A percentile compares a stretch with the other conserved stretches of the same genome.
Conservation (phyloP, 2,113 vertebrate genomes). For the Channa maculata region DNA sequence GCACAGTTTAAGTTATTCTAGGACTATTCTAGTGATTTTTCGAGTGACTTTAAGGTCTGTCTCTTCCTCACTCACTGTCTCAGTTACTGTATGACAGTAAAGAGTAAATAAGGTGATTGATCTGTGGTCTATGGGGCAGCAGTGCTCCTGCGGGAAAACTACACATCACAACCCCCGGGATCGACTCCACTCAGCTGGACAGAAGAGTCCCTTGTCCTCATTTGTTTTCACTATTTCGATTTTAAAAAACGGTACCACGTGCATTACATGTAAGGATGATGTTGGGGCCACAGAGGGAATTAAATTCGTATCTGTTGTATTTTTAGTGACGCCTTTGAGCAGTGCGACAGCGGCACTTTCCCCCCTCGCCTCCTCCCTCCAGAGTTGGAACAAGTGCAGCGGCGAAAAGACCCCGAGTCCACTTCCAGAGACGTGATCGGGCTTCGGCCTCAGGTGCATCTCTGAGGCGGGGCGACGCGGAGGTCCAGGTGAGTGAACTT, state of each 20-base stretch:
- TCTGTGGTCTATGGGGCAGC: slow-evolving; percentile 67
- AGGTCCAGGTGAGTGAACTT: slow-evolving; percentile 77
- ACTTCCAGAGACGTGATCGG: slow-evolving; percentile 64
- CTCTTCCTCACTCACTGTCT: slow-evolving; percentile 15
- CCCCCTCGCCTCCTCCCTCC: slow-evolving; percentile 17
- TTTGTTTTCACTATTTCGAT: no score
- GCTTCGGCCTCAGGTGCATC: slow-evolving; percentile 83
- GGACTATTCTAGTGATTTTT: neutral
- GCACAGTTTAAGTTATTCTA: slow-evolving; percentile 12
- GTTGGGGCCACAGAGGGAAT: neutral
- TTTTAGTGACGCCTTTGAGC: slow-evolving; percentile 58
- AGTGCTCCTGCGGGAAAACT: slow-evolving; percentile 60
- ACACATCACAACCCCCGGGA: slow-evolving; percentile 33
- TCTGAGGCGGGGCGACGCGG: slow-evolving; percentile 81
- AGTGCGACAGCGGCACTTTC: slow-evolving; percentile 48
- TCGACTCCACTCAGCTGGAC: slow-evolving; percentile 42
- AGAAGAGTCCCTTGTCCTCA: neutral
- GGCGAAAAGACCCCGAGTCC: slow-evolving; percentile 29
- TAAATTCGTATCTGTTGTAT: neutral
- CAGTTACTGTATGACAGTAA: slow-evolving; percentile 52
- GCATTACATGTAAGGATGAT: neutral
- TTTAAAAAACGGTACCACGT: neutral
- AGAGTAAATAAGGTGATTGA: slow-evolving; percentile 79
- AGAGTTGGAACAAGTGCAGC: slow-evolving; percentile 46
- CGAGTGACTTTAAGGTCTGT: no score